Conservation (phyloP, 2,888 invertebrate species). For the Euplagia quadripunctaria region DNA sequence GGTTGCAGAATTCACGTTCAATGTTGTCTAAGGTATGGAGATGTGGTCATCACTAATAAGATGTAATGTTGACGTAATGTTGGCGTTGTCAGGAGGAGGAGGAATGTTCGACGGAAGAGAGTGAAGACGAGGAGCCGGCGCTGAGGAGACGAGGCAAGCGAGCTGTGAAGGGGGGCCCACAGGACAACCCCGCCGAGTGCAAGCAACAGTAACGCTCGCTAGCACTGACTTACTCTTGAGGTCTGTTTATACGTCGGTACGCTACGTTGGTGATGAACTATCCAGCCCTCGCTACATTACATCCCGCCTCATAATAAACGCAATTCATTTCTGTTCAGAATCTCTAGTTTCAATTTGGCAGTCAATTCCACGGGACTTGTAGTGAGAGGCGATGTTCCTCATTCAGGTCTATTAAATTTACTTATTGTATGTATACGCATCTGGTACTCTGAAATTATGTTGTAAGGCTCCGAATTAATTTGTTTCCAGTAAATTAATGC, state of each 20-base stretch:
- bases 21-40: slow-evolving; percentile 55
- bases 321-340: slow-evolving; percentile 9
- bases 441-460: slow-evolving; percentile 20
- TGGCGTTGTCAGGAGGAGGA: slow-evolving; percentile 78
- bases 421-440: slow-evolving; percentile 27
- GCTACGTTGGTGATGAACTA: slow-evolving; percentile 47
- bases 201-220: slow-evolving; percentile 89
- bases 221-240: slow-evolving; percentile 29
- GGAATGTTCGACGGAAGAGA: slow-evolving; percentile 88
- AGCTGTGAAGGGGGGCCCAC: slow-evolving; percentile 55
- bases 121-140: slow-evolving; percentile 85
- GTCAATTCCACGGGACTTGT: slow-evolving; percentile 25
- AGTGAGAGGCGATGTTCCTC: slow-evolving; percentile 43
- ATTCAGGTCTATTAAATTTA: slow-evolving; percentile 42
- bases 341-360: slow-evolving; percentile 3
- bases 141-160: slow-evolving; percentile 79
- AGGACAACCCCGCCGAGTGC: slow-evolving; percentile 89
- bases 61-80: slow-evolving; percentile 45
- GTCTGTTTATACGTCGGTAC: slow-evolving; percentile 39
- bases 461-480: background rate
- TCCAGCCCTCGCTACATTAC: slow-evolving; percentile 41
- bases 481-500: background rate
- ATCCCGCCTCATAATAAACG: slow-evolving; percentile 3
- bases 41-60: slow-evolving; percentile 3
- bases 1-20: slow-evolving; percentile 82